phyloP scores from a whole-genome alignment of 1,140 invertebrate genomes.

The Araneus ventricosus region DNA sequence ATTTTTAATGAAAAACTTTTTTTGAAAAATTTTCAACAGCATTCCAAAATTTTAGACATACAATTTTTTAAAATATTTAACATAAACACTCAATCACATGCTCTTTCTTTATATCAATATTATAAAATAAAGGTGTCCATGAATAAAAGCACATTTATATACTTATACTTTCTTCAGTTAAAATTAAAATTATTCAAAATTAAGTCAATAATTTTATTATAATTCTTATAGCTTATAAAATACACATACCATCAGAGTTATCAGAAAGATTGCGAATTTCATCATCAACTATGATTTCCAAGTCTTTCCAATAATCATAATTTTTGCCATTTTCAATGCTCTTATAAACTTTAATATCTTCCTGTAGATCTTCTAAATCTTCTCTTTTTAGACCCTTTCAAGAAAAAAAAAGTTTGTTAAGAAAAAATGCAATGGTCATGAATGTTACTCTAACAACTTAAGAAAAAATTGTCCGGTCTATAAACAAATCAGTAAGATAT shows the following conservation, averaged over 20 bases:
- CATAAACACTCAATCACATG: too few relatives aligned
- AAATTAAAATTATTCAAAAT: neutral
- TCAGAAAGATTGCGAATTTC: slow-evolving; percentile 94
- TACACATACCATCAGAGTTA: slow-evolving; percentile 78
- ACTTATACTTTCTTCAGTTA: too few relatives aligned
- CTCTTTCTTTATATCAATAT: too few relatives aligned
- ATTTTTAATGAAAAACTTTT: too few relatives aligned
- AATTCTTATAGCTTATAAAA: too few relatives aligned
- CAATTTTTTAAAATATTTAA: too few relatives aligned
- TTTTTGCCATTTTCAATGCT: slow-evolving; percentile 87
- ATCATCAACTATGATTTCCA: slow-evolving; percentile 97
- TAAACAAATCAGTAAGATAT: too few relatives aligned
- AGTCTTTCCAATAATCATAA: slow-evolving; percentile 97
- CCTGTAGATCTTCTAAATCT: slow-evolving; percentile 98
- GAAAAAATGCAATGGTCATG: neutral
- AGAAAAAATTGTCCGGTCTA: too few relatives aligned
- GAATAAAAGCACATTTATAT: too few relatives aligned
- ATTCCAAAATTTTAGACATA: too few relatives aligned
- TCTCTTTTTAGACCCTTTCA: slow-evolving; percentile 87
- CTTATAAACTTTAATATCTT: slow-evolving; percentile 93
- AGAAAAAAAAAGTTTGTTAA: neutral
- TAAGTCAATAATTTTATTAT: neutral
- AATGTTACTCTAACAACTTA: neutral
- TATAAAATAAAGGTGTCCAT: too few relatives aligned
- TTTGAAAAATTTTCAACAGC: too few relatives aligned